Evolutionary conservation across 2,797 vertebrate species (phyloP).

Genomic region (Karalla daura): DNA sequence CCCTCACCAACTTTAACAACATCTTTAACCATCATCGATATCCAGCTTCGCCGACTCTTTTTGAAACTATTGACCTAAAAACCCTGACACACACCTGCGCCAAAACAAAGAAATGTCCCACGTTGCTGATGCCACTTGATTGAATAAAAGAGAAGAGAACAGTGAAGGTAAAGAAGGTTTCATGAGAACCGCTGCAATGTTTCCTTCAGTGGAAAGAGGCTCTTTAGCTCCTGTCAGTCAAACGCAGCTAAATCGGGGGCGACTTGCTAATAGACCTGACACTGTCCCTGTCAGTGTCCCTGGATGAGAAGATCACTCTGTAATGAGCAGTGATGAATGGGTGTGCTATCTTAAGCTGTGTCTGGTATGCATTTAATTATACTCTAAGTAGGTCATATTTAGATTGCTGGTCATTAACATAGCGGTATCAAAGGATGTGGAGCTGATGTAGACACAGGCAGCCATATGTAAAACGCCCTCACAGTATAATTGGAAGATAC

Average conservation of each 20-base stretch:
- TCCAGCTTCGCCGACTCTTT: no score
- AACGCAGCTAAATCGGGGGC: not conserved
- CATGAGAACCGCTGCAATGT: not conserved
- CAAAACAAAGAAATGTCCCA: no score
- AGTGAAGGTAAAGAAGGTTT: not conserved
- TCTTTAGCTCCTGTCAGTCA: not conserved
- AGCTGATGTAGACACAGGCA: constrained; percentile 4
- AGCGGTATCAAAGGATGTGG: constrained; percentile 38
- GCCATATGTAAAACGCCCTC: not conserved
- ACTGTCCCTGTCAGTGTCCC: not conserved
- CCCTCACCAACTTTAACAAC: not conserved
- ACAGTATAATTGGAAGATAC: not conserved
- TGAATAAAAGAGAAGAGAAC: no score
- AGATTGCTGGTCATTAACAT: constrained; percentile 32
- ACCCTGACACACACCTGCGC: no score
- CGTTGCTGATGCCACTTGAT: no score
- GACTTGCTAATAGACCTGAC: not conserved
- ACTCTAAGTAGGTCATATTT: constrained; percentile 30
- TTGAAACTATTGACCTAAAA: no score
- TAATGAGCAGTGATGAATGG: constrained; percentile 31
- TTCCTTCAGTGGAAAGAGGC: not conserved
- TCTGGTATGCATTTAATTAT: constrained; percentile 25
- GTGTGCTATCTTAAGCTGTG: constrained; percentile 11
- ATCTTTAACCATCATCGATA: no score
- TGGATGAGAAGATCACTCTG: not conserved